Percentiles rank a stretch among this genome's conserved stretches.
Conservation (phyloP, 1,140 invertebrate species). For the Aphelinus atriplicis region DNA sequence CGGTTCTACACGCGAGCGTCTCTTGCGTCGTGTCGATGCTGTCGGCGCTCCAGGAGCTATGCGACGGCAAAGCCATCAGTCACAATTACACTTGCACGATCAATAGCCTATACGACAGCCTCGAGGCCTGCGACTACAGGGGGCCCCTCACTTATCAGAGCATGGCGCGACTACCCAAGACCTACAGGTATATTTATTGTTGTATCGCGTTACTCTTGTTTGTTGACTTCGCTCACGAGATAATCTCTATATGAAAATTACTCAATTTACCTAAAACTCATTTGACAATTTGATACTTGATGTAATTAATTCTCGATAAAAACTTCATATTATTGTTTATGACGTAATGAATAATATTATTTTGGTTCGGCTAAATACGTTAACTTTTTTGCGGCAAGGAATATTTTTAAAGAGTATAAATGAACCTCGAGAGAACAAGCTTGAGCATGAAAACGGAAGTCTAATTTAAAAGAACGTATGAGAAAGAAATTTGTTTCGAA, state of each 20-base stretch:
- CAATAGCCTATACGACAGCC: conserved; percentile 75
- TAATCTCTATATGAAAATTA: background rate
- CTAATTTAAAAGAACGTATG: too few species aligned
- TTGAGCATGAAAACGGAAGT: too few species aligned
- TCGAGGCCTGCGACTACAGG: conserved; percentile 84
- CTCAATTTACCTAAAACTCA: background rate
- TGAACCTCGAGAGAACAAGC: too few species aligned
- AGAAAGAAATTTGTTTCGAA: too few species aligned
- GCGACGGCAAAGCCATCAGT: conserved; percentile 74
- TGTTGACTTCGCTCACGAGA: background rate
- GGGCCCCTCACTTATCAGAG: conserved; percentile 86
- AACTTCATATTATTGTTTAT: background rate
- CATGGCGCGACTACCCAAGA: conserved; percentile 81
- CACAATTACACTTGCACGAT: conserved; percentile 72
- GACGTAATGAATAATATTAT: background rate
- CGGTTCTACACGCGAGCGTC: conserved; percentile 81
- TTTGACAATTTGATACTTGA: background rate
- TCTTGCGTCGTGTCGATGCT: conserved; percentile 86
- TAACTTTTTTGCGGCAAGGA: background rate
- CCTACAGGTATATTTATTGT: conserved; percentile 70
- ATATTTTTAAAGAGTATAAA: too few species aligned
- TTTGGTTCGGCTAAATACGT: background rate
- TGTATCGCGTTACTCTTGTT: background rate
- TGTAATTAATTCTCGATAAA: background rate
- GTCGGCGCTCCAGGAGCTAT: conserved; percentile 83